Conservation (phyloP, 1,140 invertebrate genomes). For the Drosophila seguyi region DNA sequence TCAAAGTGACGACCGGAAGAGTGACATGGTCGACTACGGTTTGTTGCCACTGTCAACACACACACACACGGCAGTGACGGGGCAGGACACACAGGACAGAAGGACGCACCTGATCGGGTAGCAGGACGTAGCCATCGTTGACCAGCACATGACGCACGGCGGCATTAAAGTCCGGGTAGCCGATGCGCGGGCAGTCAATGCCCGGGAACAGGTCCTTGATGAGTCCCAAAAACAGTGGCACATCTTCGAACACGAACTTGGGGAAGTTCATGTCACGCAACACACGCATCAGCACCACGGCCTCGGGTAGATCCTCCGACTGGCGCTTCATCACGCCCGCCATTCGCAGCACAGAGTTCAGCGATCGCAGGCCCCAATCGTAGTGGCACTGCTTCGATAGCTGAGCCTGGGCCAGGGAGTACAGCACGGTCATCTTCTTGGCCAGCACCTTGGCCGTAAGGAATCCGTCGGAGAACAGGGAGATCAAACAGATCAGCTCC, state of each 20-base stretch:
- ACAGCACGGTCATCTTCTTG: conserved; percentile 96
- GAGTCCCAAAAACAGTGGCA: conserved; percentile 94
- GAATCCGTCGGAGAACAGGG: conserved; percentile 96
- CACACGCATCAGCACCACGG: conserved; percentile 94
- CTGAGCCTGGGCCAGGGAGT: conserved; percentile 93
- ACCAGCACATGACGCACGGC: conserved; percentile 90
- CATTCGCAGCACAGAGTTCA: conserved; percentile 95
- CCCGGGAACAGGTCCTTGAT: conserved; percentile 96
- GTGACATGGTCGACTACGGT: conserved; percentile 46
- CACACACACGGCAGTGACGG: conserved; percentile 47
- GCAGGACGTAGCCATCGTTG: conserved; percentile 89
- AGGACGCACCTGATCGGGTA: conserved; percentile 90
- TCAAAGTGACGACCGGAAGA: conserved; percentile 75
- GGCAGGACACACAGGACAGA: conserved; percentile 17
- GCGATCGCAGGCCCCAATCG: conserved; percentile 95
- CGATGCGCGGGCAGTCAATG: conserved; percentile 93
- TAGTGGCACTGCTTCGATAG: conserved; percentile 97
- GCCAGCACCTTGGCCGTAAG: conserved; percentile 93
- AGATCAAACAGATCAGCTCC: conserved; percentile 96
- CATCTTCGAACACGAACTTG: conserved; percentile 96
- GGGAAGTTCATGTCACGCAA: conserved; percentile 96
- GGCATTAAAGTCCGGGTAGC: conserved; percentile 93
- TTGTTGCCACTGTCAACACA: conserved; percentile 57
- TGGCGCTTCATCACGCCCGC: conserved; percentile 93
- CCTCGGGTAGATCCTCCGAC: conserved; percentile 91